Conservation (phyloP, 2,113 vertebrate species). For the Pogona vitticeps region DNA sequence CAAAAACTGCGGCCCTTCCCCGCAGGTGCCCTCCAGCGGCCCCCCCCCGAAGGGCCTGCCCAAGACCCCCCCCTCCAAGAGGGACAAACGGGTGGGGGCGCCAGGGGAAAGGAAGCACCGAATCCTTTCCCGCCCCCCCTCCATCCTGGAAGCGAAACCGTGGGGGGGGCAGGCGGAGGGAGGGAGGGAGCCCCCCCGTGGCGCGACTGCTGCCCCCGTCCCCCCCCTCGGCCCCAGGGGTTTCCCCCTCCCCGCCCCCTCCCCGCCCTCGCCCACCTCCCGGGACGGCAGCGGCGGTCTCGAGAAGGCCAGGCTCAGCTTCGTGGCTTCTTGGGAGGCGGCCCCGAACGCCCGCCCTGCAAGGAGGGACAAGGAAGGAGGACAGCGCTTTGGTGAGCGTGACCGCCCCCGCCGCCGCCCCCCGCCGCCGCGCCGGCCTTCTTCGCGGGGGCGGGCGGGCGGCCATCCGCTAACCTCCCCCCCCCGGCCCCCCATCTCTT, state of each 20-base stretch:
- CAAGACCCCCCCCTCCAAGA: not conserved
- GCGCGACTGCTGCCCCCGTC: not conserved
- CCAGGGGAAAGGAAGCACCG: no score
- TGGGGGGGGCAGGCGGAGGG: no score
- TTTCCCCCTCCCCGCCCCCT: not conserved
- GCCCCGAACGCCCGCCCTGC: conserved; percentile 76
- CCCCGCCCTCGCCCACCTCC: conserved; percentile 73
- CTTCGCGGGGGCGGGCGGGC: not conserved
- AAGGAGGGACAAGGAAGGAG: no score
- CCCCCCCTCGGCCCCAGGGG: not conserved
- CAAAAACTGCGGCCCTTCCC: no score
- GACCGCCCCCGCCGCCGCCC: not conserved
- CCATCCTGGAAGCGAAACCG: no score
- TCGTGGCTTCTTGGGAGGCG: conserved; percentile 86
- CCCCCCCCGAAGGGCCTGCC: not conserved
- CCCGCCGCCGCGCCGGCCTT: fast-evolving
- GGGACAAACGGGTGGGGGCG: no score
- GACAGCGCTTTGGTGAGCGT: not conserved
- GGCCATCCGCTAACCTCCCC: not conserved
- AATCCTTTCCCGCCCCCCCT: no score
- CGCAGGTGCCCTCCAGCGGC: no score
- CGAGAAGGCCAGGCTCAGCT: conserved; percentile 86
- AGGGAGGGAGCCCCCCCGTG: no score
- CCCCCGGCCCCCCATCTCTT: not conserved
- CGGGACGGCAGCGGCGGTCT: conserved; percentile 77